Evolutionary conservation across 2,113 vertebrate genomes (phyloP), one percentile per base, ranked within the genome.

Genomic region (Sminthopsis crassicaudata): DNA sequence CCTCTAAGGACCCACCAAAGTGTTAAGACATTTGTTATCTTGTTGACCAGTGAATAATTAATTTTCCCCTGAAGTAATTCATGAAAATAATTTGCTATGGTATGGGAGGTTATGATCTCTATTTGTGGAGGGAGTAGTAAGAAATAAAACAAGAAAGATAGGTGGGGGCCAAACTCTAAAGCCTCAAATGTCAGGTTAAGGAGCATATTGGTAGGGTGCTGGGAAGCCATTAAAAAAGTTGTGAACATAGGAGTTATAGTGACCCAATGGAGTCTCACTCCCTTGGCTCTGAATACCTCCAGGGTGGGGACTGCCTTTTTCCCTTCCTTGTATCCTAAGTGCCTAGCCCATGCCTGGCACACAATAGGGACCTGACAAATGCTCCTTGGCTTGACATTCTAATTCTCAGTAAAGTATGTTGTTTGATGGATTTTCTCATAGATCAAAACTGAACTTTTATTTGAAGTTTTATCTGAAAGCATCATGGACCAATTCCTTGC

Each of bases 391-490:
- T 30, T 30, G 2, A 48, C 55, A 53, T n/a, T 25, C 3, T 92
- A 95, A 60, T 90, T 92, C 6, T 93, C 91, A 95, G 36, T 30
- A 92, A 93, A 94, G 92, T 24, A 90, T 10, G 60, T 91, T 26
- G 90, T 0, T 2, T 76, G 11, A 46, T 91, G 76, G n/a, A 11
- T 36, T 94, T 95, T 90, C 27, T 94, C 27, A 94, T 6, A 46
- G 84, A n/a, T 36, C 8, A 92, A 92, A 95, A 91, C 22, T 54
- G 52, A 89, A 48, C 25, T 8, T 90, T 89, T 24, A 36, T 96
- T 95, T 94, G 14, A 22, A 90, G 91, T 51, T 94, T 94, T 96
- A 23, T 95, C 7, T 94, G 26, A 26, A 93, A 91, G 90, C 10
- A 51, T 94, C 50, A 11, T 19, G 55, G 22, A 88, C 36, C 19